phyloP scores from a whole-genome alignment of 1,140 invertebrate species.

The Anastatus disparis region DNA sequence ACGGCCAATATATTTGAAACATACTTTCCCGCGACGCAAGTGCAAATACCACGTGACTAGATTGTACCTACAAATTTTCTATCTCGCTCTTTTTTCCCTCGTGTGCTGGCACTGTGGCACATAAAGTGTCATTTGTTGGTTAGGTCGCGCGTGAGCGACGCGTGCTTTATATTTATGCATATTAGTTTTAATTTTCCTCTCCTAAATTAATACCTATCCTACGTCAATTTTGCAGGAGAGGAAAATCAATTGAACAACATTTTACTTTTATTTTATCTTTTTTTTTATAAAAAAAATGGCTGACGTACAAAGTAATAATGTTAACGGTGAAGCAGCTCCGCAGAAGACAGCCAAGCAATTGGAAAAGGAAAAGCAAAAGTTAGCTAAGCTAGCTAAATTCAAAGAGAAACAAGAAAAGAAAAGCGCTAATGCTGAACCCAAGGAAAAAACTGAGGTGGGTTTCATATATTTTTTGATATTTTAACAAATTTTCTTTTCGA shows the following conservation, averaged over 20 bases:
- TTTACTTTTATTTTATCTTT: too few species aligned
- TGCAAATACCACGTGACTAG: too few species aligned
- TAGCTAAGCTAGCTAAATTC: conserved; percentile 91
- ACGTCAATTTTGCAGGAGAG: too few species aligned
- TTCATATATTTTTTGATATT: too few species aligned
- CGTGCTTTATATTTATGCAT: too few species aligned
- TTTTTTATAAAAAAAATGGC: conserved; percentile 1
- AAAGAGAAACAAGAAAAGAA: conserved; percentile 91
- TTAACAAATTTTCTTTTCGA: too few species aligned
- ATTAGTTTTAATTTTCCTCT: too few species aligned
- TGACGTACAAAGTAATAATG: background rate
- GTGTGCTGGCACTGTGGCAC: background rate
- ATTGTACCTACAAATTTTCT: too few species aligned
- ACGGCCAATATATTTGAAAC: too few species aligned
- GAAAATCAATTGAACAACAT: too few species aligned
- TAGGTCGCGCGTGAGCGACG: background rate
- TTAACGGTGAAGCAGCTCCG: conserved; percentile 52
- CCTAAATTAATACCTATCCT: too few species aligned
- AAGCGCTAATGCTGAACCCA: conserved; percentile 63
- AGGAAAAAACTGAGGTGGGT: conserved; percentile 77
- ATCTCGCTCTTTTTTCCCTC: background rate
- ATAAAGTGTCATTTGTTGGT: conserved; percentile 2
- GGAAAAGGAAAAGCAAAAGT: conserved; percentile 90
- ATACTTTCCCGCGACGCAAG: too few species aligned
- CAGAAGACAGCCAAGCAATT: conserved; percentile 88